Base-by-base conservation (phyloP, 2,113 vertebrate genomes). In the Cyphomyrus plagiostoma region DNA sequence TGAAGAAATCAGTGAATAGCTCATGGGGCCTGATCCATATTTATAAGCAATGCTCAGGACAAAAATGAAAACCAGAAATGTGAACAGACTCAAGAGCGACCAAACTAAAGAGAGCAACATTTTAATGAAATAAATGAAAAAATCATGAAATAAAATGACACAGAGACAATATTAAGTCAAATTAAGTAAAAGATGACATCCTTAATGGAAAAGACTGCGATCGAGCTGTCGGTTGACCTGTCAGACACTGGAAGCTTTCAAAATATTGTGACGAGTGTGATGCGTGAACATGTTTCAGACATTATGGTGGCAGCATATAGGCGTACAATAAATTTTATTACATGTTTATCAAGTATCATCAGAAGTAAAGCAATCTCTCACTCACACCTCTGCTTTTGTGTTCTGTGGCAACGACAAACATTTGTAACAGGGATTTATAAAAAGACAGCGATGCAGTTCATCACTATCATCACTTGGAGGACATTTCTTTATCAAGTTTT, bases 381-480 rank as follows among this genome's bases (percentile, higher is more conserved):
- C 77, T 91, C 88, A 86, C 90, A 82, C n/a, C 62, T 30, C 80
- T 45, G 80, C 42, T 83, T 46, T 84, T 49, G 46, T 86, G 89
- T 91, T 74, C 90, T 89, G 88, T 92, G 89, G 87, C 91, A 89
- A 93, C 90, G 93, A 93, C 92, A 93, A 94, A 93, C 92, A 91
- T 91, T 92, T 91, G 23, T 93, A 94, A 92, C 91, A 92, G 91
- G 93, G 92, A 93, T 94, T 95, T 95, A 93, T 35, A 95, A 95
- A 95, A 96, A 94, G 94, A 95, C 92, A 89, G 87, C 95, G 94
- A 93, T 94, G 93, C 91, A 92, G 94, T 93, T 92, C 92, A 94
- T 92, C 91, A 92, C 89, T 83, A 90, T 89, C 88, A 82, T 94
- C 92, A 93, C 93, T 94, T 94, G 94, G 94, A 93, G 93, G 94